Conservation (phyloP, 2,113 vertebrate species). For the Prionailurus bengalensis region DNA sequence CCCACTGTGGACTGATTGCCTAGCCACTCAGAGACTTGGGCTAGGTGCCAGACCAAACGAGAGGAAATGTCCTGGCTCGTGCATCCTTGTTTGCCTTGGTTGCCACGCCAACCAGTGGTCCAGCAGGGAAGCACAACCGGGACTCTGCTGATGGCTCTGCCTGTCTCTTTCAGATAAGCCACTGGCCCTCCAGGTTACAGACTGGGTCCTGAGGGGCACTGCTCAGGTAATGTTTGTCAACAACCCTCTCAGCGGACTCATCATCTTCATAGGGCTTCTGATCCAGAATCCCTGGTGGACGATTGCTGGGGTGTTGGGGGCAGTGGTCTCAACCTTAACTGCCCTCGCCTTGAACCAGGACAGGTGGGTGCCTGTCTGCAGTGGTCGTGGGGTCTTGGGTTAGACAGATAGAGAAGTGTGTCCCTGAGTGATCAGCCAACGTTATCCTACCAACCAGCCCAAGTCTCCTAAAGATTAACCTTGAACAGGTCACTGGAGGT, state of each 20-base stretch:
- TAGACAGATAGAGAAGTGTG: not conserved
- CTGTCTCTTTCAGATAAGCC: slow-evolving; percentile 91
- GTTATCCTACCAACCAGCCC: not conserved
- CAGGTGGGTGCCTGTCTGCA: slow-evolving; percentile 86
- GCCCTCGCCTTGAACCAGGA: slow-evolving; percentile 94
- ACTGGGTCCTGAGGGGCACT: slow-evolving; percentile 95
- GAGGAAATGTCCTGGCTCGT: rapidly evolving
- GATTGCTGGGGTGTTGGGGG: slow-evolving; percentile 93
- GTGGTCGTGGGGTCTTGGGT: not conserved
- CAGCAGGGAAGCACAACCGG: no score
- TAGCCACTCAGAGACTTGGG: not conserved
- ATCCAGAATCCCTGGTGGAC: slow-evolving; percentile 98
- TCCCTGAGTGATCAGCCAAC: not conserved
- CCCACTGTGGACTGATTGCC: not conserved
- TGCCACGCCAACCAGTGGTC: not conserved
- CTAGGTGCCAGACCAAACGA: not conserved
- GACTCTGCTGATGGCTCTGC: not conserved
- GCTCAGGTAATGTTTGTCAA: slow-evolving; percentile 98
- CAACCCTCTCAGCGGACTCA: slow-evolving; percentile 95
- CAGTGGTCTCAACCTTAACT: slow-evolving; percentile 92
- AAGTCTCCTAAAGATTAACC: not conserved
- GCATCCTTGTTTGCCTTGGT: not conserved
- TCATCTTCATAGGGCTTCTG: slow-evolving; percentile 93
- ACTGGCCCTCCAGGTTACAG: slow-evolving; percentile 91
- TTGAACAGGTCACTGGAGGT: not conserved